A percentile compares a stretch with the other conserved stretches of the same genome.
These are phyloP conservation scores for Boulengeromyrus knoepffleri DNA, from an alignment of 2,113 vertebrate genomes.

Conservation along the genomic window DNA sequence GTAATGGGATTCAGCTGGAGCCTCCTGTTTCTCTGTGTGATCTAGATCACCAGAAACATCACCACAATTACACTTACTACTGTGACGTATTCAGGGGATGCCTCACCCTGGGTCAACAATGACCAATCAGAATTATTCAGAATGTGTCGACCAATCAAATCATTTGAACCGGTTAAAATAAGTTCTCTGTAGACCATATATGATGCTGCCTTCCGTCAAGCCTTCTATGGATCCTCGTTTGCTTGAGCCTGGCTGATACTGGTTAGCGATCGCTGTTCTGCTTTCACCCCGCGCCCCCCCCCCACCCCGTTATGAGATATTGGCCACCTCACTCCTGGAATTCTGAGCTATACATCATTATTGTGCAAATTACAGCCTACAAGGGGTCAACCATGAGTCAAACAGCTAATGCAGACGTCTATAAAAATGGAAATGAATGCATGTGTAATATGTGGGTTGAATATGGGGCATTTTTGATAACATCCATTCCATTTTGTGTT, in stretches of 20 bases:
- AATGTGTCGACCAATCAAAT: background rate
- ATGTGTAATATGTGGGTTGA: background rate
- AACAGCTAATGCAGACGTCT: background rate
- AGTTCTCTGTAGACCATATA: background rate
- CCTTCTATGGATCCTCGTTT: background rate
- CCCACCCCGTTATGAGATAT: background rate
- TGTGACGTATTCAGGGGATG: background rate
- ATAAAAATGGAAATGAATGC: conserved; percentile 12
- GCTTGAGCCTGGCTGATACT: background rate
- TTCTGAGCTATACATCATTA: background rate
- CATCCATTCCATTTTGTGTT: conserved; percentile 5
- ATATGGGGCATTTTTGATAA: conserved; percentile 4
- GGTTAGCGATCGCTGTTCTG: no score
- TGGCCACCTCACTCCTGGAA: background rate
- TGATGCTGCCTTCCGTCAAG: background rate
- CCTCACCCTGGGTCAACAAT: background rate
- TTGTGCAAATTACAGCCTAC: conserved; percentile 10
- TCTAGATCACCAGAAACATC: background rate
- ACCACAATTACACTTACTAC: background rate
- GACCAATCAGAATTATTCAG: no score
- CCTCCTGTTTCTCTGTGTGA: background rate
- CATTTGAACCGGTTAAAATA: background rate
- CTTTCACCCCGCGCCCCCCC: background rate
- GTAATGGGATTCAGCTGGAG: background rate
- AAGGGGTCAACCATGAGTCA: conserved; percentile 2